Conservation (phyloP, 2,797 vertebrate species). For the Chrysocyon brachyurus region DNA sequence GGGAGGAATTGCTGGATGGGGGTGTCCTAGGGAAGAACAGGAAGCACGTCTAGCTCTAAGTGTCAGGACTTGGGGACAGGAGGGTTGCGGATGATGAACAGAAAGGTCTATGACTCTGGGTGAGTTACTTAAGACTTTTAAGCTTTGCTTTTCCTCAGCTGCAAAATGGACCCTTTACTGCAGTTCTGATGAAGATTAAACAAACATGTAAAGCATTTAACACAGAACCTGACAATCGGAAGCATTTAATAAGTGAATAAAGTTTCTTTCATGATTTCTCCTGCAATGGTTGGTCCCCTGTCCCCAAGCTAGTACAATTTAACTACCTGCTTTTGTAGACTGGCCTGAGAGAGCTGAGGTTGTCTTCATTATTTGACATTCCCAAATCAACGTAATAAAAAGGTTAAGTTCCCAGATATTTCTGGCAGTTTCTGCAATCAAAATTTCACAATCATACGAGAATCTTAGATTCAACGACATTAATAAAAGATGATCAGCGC, state of each 20-base stretch:
- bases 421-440: constrained; percentile 64
- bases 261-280: constrained; percentile 26
- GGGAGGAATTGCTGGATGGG: neutral
- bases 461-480: constrained; percentile 37
- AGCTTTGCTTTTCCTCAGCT: constrained; percentile 31
- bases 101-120: neutral
- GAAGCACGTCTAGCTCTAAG: constrained; percentile 7
- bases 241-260: neutral
- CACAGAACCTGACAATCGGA: neutral
- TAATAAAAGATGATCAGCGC: constrained; percentile 9
- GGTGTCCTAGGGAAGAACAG: neutral
- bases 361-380: constrained; percentile 58
- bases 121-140: constrained; percentile 21
- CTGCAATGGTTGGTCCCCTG: neutral
- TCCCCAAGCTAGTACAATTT: neutral
- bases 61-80: neutral
- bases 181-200: constrained; percentile 23
- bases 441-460: constrained; percentile 40
- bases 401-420: constrained; percentile 54
- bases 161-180: constrained; percentile 21
- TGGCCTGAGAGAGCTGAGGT: constrained; percentile 15
- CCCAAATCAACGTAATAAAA: constrained; percentile 51
- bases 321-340: constrained; percentile 49
- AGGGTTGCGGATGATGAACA: neutral
- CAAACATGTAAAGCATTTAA: neutral